Conservation (phyloP, 2,888 invertebrate species). For the Megastigmus dorsalis region DNA sequence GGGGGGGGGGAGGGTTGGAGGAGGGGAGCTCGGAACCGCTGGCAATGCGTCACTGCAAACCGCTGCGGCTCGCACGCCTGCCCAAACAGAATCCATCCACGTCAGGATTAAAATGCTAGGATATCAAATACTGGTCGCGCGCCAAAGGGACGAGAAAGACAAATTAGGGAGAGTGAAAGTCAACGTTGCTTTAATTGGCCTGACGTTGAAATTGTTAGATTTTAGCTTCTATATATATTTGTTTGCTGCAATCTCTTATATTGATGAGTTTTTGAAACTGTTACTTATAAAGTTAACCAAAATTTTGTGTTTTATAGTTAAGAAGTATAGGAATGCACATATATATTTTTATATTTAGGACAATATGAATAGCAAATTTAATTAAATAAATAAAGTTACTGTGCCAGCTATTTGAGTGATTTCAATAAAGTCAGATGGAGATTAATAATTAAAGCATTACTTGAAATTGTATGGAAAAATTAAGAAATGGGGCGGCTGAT, state of each 20-base stretch:
- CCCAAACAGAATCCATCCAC: constrained; percentile 74
- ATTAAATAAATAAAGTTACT: too few species aligned
- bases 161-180: constrained; percentile 53
- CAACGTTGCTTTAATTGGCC: constrained; percentile 28
- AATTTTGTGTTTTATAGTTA: too few species aligned
- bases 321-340: too few species aligned
- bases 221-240: too few species aligned
- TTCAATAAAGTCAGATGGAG: too few species aligned
- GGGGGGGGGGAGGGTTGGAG: constrained; percentile 12
- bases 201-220: not conserved
- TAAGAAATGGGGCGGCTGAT: not conserved
- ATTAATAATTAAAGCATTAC: constrained; percentile 7
- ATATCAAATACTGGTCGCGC: constrained; percentile 66
- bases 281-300: too few species aligned
- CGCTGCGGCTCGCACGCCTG: constrained; percentile 56
- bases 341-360: too few species aligned
- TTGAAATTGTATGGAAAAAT: not conserved
- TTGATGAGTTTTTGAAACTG: too few species aligned
- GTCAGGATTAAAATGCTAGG: constrained; percentile 74
- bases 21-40: not conserved
- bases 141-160: constrained; percentile 25
- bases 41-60: constrained; percentile 48
- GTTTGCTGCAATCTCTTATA: too few species aligned
- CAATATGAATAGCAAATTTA: too few species aligned
- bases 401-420: too few species aligned